A percentile compares a stretch with the other conserved stretches of the same genome.
Evolutionary conservation across 2,888 invertebrate genomes (phyloP).

Genomic region (Ochropleura leucogaster): DNA sequence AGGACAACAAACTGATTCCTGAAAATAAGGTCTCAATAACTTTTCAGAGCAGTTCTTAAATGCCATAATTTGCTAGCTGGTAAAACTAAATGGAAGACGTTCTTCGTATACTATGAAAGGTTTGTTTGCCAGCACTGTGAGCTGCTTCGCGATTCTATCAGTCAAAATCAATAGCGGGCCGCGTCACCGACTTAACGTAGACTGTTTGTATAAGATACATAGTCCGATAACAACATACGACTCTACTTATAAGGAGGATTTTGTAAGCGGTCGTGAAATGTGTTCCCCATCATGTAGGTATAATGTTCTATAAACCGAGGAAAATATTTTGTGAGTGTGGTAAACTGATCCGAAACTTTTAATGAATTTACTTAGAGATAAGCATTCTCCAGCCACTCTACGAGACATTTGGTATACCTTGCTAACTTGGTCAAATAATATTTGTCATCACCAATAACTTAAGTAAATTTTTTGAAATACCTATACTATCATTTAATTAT

Average conservation of each 20-base stretch:
- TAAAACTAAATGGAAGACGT: constrained; percentile 28
- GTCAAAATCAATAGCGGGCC: constrained; percentile 83
- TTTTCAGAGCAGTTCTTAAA: background rate
- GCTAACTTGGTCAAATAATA: background rate
- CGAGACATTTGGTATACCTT: background rate
- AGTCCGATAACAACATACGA: constrained; percentile 73
- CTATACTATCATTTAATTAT: constrained; percentile 5
- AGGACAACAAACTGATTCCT: background rate
- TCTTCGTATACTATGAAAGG: constrained; percentile 49
- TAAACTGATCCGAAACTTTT: background rate
- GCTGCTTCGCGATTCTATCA: constrained; percentile 75
- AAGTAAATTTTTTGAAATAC: background rate
- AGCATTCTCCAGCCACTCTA: background rate
- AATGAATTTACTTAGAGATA: background rate
- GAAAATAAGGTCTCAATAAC: background rate
- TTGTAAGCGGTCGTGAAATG: constrained; percentile 50
- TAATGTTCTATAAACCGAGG: constrained; percentile 16
- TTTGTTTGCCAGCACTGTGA: constrained; percentile 60
- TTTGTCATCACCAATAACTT: background rate
- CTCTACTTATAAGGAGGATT: constrained; percentile 62
- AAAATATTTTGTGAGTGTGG: constrained; percentile 9
- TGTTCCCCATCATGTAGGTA: constrained; percentile 23
- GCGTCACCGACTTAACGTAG: constrained; percentile 66
- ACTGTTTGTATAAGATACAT: constrained; percentile 81
- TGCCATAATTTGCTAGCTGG: constrained; percentile 6